A percentile compares a stretch with the other conserved stretches of the same genome.
These are phyloP conservation scores for Coluber constrictor DNA, from an alignment of 2,797 vertebrate species.

Conservation along the genomic window DNA sequence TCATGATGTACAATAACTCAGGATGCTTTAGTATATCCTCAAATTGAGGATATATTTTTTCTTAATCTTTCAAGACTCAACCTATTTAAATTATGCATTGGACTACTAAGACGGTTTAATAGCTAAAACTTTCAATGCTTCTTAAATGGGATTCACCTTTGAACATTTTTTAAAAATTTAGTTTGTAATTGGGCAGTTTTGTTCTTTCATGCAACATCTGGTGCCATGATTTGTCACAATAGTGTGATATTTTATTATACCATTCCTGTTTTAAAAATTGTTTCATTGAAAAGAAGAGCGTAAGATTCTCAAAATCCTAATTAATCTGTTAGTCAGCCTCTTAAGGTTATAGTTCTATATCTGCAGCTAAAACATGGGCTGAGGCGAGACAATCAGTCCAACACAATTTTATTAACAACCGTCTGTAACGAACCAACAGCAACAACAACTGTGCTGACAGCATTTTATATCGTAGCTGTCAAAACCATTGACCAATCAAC, in stretches of 20 bases:
- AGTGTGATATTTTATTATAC: not conserved
- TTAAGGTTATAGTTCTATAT: not conserved
- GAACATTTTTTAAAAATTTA: not conserved
- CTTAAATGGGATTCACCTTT: not conserved
- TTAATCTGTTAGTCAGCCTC: not conserved
- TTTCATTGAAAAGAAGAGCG: not conserved
- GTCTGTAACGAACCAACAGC: no score
- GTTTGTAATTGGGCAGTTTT: not conserved
- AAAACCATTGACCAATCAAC: no score
- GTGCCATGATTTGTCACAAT: not conserved
- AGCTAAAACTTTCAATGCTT: not conserved
- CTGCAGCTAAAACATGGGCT: no score
- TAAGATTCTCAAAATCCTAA: not conserved
- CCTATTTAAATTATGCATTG: not conserved
- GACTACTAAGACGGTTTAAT: not conserved
- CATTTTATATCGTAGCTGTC: no score
- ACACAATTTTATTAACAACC: no score
- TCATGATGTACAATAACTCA: not conserved
- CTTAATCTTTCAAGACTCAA: not conserved
- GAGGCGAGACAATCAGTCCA: no score
- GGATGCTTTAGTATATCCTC: not conserved
- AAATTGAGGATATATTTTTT: not conserved
- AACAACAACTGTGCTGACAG: no score
- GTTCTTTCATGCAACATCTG: not conserved
- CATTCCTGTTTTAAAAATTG: not conserved